Base-by-base conservation (phyloP, 2,797 vertebrate genomes). In the Sebastes reedi region DNA sequence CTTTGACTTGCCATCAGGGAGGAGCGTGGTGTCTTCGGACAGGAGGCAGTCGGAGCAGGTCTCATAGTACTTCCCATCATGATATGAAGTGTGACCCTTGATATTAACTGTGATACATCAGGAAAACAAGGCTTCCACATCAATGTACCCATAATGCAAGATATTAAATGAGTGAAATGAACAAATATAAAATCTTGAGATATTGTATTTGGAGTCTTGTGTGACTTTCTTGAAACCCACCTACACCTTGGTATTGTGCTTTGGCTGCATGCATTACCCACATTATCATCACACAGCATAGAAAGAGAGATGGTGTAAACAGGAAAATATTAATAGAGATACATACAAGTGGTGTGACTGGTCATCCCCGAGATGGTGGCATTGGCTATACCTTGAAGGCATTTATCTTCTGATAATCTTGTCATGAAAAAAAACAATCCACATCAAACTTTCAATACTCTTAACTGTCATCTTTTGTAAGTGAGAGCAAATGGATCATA, bases 1-100 rank as follows among this genome's bases (percentile, higher is more conserved):
- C 75, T 92, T 94, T 20, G 93, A 87, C 58, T 90, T 81, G 67
- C 92, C 88, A 1, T 94, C 93, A 1, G 94, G 92, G 12, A 95
- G 90, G 27, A 94, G 61, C 27, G 90, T 94, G 65, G 92, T 94
- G 88, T 95, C 94, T 79, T 94, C 92, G 6, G 94, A 95, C 70
- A 95, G 85, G 4, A 95, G 92, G 60, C 94, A 95, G 82, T 94
- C 90, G 1, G 80, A 12, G 32, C 94, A 95, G 2, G 93, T 92
- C 85, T 94, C 93, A 5, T 94, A 94, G 81, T 93, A 94, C 58
- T 95, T 95, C 27, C 94, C 94, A 42, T 95, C 94, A 14, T 95
- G 94, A 75, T 94, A 95, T 20, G 93, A 95, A 55, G 93, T 94
- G 84, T 95, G 93, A 59, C 93, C 93, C 5, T 94, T 91, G 80